Evolutionary conservation across 2,113 vertebrate species (phyloP).

Genomic region (Heterochromis multidens): DNA sequence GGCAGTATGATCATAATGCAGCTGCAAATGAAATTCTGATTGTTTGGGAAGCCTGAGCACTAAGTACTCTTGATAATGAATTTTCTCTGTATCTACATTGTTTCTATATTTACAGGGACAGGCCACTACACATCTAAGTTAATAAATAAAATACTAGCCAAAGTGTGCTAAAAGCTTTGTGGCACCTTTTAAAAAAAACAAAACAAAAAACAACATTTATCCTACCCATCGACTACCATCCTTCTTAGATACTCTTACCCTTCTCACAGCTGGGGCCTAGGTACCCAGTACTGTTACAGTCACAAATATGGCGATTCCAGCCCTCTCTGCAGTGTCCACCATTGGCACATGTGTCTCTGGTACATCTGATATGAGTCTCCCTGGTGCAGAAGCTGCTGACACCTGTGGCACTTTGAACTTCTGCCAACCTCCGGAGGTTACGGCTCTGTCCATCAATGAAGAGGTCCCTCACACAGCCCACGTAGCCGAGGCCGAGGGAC

Average conservation of each 20-base stretch:
- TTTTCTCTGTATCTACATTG: slow-evolving; percentile 11
- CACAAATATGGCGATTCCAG: slow-evolving; percentile 92
- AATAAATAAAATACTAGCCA: slow-evolving; percentile 58
- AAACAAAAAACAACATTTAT: background rate
- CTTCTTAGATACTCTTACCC: slow-evolving; percentile 71
- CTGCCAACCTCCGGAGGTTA: slow-evolving; percentile 83
- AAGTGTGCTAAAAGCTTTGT: slow-evolving; percentile 55
- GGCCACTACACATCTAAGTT: background rate
- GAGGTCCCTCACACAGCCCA: slow-evolving; percentile 90
- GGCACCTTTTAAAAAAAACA: slow-evolving; percentile 12
- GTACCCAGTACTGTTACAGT: slow-evolving; percentile 87
- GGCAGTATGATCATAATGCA: background rate
- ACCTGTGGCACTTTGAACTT: slow-evolving; percentile 79
- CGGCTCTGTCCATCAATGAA: slow-evolving; percentile 90
- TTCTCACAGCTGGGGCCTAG: slow-evolving; percentile 85
- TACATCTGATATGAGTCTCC: slow-evolving; percentile 84
- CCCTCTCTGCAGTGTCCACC: slow-evolving; percentile 85
- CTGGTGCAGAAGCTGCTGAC: slow-evolving; percentile 85
- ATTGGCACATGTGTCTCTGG: slow-evolving; percentile 81
- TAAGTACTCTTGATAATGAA: background rate
- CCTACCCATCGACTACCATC: background rate
- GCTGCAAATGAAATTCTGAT: slow-evolving; percentile 18
- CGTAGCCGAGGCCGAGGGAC: slow-evolving; percentile 84
- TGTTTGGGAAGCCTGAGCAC: background rate
- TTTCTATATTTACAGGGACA: slow-evolving; percentile 10